phyloP scores from a whole-genome alignment of 2,888 invertebrate genomes.

The Campoplex capitator region DNA sequence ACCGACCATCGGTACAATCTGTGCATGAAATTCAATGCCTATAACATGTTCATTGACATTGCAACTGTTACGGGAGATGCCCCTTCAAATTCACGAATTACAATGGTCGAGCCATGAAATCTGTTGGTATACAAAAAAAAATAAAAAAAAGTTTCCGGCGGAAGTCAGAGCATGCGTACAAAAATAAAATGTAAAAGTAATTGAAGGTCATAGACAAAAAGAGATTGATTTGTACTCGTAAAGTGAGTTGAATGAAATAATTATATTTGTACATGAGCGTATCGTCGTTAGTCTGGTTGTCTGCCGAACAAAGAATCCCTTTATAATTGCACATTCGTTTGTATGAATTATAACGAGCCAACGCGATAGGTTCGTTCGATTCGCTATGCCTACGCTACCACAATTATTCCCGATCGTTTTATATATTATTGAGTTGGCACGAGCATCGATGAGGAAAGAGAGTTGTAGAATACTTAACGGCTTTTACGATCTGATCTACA shows the following conservation, averaged over 20 bases:
- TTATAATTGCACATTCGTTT: conserved; percentile 27
- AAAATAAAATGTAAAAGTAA: background rate
- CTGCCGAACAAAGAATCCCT: conserved; percentile 31
- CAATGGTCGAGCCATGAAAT: background rate
- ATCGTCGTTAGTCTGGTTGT: conserved; percentile 39
- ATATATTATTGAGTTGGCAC: conserved; percentile 10
- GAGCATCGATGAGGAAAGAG: background rate
- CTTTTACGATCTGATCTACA: background rate
- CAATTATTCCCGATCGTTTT: background rate
- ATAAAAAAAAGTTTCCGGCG: background rate
- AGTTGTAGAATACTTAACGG: conserved; percentile 6
- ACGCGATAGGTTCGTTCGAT: background rate
- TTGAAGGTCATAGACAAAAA: background rate
- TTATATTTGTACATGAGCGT: conserved; percentile 35
- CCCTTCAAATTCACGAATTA: background rate
- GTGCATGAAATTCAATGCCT: background rate
- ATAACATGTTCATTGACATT: background rate
- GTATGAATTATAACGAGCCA: conserved; percentile 34
- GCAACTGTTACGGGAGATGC: background rate
- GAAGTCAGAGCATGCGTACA: background rate
- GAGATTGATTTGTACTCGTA: background rate
- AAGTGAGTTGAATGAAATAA: conserved; percentile 51
- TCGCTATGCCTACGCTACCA: background rate
- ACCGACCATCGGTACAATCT: background rate
- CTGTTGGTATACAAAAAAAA: background rate